Evolutionary conservation across 2,797 vertebrate species (phyloP), one percentile per base, ranked within the genome.

Genomic region (Pangasius krempfi): DNA sequence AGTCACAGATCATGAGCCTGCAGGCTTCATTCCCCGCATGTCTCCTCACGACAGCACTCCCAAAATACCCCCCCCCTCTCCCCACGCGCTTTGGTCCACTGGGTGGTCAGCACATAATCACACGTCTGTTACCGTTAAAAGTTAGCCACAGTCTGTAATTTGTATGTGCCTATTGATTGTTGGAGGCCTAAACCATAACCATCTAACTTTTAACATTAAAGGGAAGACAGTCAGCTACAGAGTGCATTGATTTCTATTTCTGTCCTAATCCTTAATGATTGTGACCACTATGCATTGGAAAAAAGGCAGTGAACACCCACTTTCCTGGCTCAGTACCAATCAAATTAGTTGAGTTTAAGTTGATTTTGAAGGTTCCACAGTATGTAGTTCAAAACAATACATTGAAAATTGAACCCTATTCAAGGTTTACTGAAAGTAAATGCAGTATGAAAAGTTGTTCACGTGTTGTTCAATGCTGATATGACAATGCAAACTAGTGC

Each of bases 1-100:
- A 91, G 94, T 96, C 94, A 96, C 94, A 95, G 94, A 94, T 94
- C 95, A 93, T 92, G 93, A 94, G 94, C 94, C 94, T 92, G 91
- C 90, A 88, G 90, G 87, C 86, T 93, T 87, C 89, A 72, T 91
- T 91, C 87, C 88, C 80, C n/a, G 47, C 86, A 89, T 14, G 72
- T 91, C 89, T 92, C 86, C 87, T 91, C 90, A 89, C 22, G 85
- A 80, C 73, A 81, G 44, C 68, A 44, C 85, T 84, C 72, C 75
- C 50, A 20, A 60, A 73, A 87, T 54, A 40, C 68, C 81, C 68
- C 81, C 81, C 94, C 94, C 90, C 91, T 68, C 40, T 33, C 37
- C 70, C 54, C 70, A 58, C 25, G 30, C n/a, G 14, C 58, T 47
- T 33, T 22, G 66, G 80, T 87, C 79, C 83, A 83, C 83, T 91